These are phyloP conservation scores for Alfaro cultratus DNA, from an alignment of 2,797 vertebrate species.

Conservation along the genomic window DNA sequence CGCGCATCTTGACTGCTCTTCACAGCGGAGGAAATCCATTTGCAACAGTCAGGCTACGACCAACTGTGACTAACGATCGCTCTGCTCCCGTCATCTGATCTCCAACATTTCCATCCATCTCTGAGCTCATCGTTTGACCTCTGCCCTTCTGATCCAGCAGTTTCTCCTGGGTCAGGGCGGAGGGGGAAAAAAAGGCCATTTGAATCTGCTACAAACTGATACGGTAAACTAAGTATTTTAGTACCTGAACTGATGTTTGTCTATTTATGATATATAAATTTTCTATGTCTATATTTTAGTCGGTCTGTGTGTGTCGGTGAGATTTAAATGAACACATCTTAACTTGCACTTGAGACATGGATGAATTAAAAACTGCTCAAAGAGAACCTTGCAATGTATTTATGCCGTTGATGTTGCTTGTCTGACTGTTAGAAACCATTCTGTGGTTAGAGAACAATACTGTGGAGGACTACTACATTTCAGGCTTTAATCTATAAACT, in stretches of 20 bases:
- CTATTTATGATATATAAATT: constrained; percentile 59
- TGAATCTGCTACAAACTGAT: constrained; percentile 50
- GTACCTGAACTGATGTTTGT: constrained; percentile 52
- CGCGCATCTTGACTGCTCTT: constrained; percentile 13
- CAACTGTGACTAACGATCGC: constrained; percentile 95
- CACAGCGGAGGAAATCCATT: constrained; percentile 95
- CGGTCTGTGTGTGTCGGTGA: constrained; percentile 52
- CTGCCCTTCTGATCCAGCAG: constrained; percentile 16
- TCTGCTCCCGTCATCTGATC: constrained; percentile 88
- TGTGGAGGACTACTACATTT: constrained; percentile 54
- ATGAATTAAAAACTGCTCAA: constrained; percentile 41
- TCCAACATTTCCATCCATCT: constrained; percentile 2
- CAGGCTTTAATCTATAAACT: constrained; percentile 25
- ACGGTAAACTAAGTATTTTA: constrained; percentile 45
- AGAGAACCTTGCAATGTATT: constrained; percentile 40
- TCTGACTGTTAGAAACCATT: constrained; percentile 37
- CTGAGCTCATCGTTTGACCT: constrained; percentile 16
- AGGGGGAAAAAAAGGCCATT: constrained; percentile 46
- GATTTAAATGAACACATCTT: constrained; percentile 43
- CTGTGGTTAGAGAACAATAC: constrained; percentile 69
- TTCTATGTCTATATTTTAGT: constrained; percentile 53
- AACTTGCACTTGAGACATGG: constrained; percentile 52
- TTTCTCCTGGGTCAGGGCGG: constrained; percentile 21
- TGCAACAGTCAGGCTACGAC: constrained; percentile 91
- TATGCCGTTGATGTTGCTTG: constrained; percentile 39